A percentile compares a stretch with the other conserved stretches of the same genome.
Conservation (phyloP, 2,113 vertebrate genomes). For the Rhea pennata region DNA sequence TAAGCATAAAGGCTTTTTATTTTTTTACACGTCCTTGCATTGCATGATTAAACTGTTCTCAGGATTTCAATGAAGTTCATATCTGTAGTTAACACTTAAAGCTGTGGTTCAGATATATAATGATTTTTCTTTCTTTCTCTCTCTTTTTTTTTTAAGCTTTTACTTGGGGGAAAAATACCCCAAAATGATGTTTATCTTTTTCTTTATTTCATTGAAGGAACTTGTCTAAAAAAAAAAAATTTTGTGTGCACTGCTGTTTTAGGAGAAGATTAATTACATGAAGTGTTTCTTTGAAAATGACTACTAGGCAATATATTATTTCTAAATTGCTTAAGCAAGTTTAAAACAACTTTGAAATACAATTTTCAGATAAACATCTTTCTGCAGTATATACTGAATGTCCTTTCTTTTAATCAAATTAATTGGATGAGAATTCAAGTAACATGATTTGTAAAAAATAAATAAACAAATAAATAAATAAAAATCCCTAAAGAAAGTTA, state of each 20-base stretch:
- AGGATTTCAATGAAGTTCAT: not conserved
- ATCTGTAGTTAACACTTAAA: not conserved
- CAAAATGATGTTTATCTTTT: rapidly evolving
- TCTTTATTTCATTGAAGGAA: not conserved
- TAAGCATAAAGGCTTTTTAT: not conserved
- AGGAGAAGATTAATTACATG: not conserved
- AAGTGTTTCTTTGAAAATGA: not conserved
- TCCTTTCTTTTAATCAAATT: not conserved
- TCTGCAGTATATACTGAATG: not conserved
- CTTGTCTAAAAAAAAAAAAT: not conserved
- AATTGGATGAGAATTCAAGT: not conserved
- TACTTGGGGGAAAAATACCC: not conserved
- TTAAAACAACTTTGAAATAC: not conserved
- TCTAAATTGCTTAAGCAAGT: not conserved
- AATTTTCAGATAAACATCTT: not conserved
- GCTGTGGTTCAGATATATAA: not conserved
- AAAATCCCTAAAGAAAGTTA: not conserved
- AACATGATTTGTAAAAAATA: not conserved
- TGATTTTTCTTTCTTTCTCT: not conserved
- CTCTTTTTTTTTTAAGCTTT: not conserved
- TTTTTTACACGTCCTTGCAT: not conserved
- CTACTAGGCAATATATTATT: not conserved
- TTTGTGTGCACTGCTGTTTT: not conserved
- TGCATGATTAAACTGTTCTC: not conserved
- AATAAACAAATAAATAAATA: not conserved